Evolutionary conservation across 2,113 vertebrate species (phyloP).

Genomic region (Barnardius zonarius): DNA sequence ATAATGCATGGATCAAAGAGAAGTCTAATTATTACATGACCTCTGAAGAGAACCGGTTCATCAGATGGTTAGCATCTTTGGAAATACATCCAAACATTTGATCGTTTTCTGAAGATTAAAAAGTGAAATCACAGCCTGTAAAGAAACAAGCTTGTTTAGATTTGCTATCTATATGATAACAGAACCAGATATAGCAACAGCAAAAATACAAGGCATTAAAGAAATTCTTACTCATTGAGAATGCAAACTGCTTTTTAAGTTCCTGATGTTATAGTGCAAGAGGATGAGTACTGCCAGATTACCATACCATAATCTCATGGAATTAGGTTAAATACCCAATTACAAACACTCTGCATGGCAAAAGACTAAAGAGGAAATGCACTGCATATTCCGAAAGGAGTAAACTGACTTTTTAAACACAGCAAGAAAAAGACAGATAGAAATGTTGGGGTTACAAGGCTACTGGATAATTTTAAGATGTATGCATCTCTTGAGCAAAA

Average conservation of each 20-base stretch:
- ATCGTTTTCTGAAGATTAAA: neutral
- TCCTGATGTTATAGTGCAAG: slow-evolving; percentile 38
- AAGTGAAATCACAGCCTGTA: neutral
- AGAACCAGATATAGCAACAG: neutral
- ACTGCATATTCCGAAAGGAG: neutral
- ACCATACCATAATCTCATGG: slow-evolving; percentile 21
- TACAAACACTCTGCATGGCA: neutral
- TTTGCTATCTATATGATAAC: slow-evolving; percentile 12
- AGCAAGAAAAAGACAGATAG: neutral
- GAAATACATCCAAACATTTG: neutral
- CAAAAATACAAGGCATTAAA: neutral
- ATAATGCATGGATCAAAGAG: neutral
- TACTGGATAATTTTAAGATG: neutral
- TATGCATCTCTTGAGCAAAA: neutral
- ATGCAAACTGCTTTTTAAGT: slow-evolving; percentile 36
- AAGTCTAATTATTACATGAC: neutral
- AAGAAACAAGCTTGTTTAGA: slow-evolving; percentile 33
- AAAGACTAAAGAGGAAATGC: neutral
- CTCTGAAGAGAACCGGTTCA: neutral
- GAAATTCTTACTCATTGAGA: neutral
- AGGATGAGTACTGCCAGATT: slow-evolving; percentile 10
- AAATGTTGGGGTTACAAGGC: neutral
- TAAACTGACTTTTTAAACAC: neutral
- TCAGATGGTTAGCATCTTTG: neutral
- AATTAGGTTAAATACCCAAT: slow-evolving; percentile 53